phyloP scores from a whole-genome alignment of 2,888 invertebrate genomes.

The Sicus ferrugineus region DNA sequence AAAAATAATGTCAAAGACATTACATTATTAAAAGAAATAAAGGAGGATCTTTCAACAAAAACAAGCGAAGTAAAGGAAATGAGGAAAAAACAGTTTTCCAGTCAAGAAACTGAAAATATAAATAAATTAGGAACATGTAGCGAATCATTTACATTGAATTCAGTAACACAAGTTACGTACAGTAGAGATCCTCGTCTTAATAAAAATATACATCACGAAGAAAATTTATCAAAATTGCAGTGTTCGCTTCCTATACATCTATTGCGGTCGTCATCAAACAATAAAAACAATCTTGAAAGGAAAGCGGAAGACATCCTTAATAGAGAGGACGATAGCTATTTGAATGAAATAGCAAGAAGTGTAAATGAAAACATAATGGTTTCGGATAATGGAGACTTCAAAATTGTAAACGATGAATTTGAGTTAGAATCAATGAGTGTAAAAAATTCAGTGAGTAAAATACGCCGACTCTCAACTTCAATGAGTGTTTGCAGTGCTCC shows the following conservation, averaged over 20 bases:
- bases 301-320: conserved; percentile 42
- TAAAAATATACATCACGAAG: conserved; percentile 59
- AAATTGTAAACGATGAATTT: conserved; percentile 61
- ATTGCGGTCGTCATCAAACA: conserved; percentile 24
- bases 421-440: conserved; percentile 51
- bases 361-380: conserved; percentile 63
- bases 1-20: conserved; percentile 34
- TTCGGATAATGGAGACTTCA: conserved; percentile 60
- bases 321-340: conserved; percentile 60
- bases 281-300: conserved; percentile 19
- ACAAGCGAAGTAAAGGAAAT: neutral
- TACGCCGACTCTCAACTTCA: conserved; percentile 58
- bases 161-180: conserved; percentile 47
- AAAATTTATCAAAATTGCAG: conserved; percentile 34
- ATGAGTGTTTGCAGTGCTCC: conserved; percentile 63
- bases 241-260: conserved; percentile 23
- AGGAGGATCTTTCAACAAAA: conserved; percentile 14
- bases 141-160: conserved; percentile 59
- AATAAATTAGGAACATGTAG: conserved; percentile 58
- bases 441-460: conserved; percentile 45
- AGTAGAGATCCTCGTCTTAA: conserved; percentile 63
- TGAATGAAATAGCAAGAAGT: conserved; percentile 63
- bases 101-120: conserved; percentile 55
- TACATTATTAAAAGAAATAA: conserved; percentile 26
- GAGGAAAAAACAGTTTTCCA: conserved; percentile 7